Evolutionary conservation across 2,113 vertebrate species (phyloP).

Genomic region (Sturnus vulgaris): DNA sequence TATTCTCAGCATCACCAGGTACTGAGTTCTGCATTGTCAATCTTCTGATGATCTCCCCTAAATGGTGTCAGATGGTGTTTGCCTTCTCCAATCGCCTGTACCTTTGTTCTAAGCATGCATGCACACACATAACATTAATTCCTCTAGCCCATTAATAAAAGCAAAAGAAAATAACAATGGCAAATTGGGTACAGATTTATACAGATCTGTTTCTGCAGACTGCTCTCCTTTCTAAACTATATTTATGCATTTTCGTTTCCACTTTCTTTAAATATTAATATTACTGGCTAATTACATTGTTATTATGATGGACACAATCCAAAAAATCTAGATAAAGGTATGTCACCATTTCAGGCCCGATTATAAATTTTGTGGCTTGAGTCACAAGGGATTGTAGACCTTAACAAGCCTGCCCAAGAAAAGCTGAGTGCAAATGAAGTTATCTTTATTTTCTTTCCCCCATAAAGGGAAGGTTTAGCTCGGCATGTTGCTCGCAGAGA

Average conservation of each 20-base stretch:
- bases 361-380: not conserved
- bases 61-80: constrained; percentile 26
- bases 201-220: not conserved
- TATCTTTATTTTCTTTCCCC: constrained; percentile 14
- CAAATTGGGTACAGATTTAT: constrained; percentile 6
- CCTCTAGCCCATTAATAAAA: constrained; percentile 9
- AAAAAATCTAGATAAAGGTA: not conserved
- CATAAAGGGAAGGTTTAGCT: constrained; percentile 26
- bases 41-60: constrained; percentile 12
- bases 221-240: not conserved
- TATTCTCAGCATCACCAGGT: constrained; percentile 10
- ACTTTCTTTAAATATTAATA: not conserved
- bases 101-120: not conserved
- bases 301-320: not conserved
- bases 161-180: not conserved
- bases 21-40: not conserved
- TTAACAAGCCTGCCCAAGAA: not conserved
- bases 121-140: constrained; percentile 10
- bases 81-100: not conserved
- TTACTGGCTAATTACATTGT: not conserved
- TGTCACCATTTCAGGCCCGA: not conserved
- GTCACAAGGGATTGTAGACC: not conserved
- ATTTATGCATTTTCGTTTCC: constrained; percentile 2
- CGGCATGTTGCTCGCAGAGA: not conserved
- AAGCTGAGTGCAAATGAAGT: constrained; percentile 33